A percentile compares a stretch with the other conserved stretches of the same genome.
Conservation (phyloP, 2,113 vertebrate species). For the Sorex fumeus region DNA sequence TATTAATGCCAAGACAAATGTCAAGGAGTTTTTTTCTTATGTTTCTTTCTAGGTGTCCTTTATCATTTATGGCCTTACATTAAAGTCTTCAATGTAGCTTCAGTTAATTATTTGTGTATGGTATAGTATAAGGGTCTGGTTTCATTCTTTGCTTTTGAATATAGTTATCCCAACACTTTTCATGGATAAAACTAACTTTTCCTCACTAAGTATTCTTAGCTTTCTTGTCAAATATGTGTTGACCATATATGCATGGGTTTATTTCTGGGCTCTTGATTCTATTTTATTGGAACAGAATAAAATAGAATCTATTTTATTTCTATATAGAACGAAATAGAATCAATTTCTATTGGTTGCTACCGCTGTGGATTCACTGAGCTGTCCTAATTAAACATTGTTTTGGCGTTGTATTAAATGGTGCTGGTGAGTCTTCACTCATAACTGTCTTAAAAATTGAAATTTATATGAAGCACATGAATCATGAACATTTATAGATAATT, state of each 20-base stretch:
- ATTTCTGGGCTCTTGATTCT: neutral
- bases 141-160: neutral
- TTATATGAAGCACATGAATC: neutral
- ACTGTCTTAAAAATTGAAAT: constrained; percentile 28
- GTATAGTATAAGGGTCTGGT: neutral
- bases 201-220: neutral
- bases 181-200: neutral
- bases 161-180: neutral
- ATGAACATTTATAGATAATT: constrained; percentile 27
- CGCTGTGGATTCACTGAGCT: constrained; percentile 1
- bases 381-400: neutral
- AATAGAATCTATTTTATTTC: no score
- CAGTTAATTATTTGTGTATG: neutral
- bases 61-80: neutral
- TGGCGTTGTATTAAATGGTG: neutral
- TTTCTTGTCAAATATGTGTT: constrained; percentile 22
- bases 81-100: constrained; percentile 12
- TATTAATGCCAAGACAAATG: neutral
- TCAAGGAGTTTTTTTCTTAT: neutral
- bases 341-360: neutral
- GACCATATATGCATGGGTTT: neutral
- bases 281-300: neutral
- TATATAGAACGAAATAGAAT: neutral
- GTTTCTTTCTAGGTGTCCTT: neutral
- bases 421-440: neutral